phyloP scores from a whole-genome alignment of 2,113 vertebrate species.

The Corydoras maculifer region DNA sequence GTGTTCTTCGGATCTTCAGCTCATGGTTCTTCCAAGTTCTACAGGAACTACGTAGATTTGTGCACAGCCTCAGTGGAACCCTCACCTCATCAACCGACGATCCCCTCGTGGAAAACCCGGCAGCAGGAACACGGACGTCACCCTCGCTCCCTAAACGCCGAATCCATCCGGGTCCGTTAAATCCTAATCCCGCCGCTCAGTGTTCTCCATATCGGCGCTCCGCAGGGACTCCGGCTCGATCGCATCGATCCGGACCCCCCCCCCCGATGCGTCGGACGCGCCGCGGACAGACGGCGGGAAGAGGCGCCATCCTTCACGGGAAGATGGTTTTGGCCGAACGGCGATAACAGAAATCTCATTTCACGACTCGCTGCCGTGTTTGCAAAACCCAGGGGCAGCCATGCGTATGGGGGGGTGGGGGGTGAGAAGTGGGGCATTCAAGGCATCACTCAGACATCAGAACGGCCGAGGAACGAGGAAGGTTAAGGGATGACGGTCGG shows the following conservation, averaged over 20 bases:
- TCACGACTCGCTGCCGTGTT: conserved; percentile 65
- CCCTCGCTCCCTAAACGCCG: too few species aligned
- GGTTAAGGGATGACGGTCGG: conserved; percentile 48
- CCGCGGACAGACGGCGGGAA: conserved; percentile 40
- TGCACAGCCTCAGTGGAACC: too few species aligned
- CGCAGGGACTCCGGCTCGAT: conserved; percentile 29
- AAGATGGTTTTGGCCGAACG: conserved; percentile 34
- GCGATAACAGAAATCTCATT: conserved; percentile 67
- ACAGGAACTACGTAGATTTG: too few species aligned
- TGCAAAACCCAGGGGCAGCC: conserved; percentile 51
- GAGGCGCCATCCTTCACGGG: conserved; percentile 11
- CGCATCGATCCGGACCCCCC: conserved; percentile 52
- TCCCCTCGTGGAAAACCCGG: too few species aligned
- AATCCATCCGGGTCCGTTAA: too few species aligned
- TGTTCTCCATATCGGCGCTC: too few species aligned
- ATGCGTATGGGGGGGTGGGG: conserved; percentile 44
- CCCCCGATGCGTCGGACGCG: conserved; percentile 53
- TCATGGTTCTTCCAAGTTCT: too few species aligned
- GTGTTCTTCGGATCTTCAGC: too few species aligned
- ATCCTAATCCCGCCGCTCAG: too few species aligned
- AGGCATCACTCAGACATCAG: conserved; percentile 38
- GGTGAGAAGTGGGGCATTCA: not conserved
- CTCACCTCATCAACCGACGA: too few species aligned
- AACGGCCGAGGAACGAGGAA: conserved; percentile 25
- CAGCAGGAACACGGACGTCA: too few species aligned